Evolutionary conservation across 2,888 invertebrate species (phyloP), one percentile per base, ranked within the genome.

Genomic region (Zhengitettix transpicula): DNA sequence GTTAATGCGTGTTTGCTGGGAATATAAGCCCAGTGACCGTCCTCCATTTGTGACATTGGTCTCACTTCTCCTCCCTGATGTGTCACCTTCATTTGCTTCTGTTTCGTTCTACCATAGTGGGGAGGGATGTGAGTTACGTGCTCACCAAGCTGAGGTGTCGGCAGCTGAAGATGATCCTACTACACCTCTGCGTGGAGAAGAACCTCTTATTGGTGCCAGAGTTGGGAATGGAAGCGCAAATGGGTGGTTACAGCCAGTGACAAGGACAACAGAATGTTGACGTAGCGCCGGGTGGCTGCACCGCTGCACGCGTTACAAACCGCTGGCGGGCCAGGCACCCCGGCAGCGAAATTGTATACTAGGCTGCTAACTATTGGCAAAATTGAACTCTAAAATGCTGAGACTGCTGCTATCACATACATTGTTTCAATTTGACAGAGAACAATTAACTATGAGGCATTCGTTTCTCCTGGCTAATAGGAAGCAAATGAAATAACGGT

Each of bases 1-100:
- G 65, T 76, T 98, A 65, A 99, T 99, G 98, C 80, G 84, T 66
- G 79, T 81, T 64, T 97, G 96, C 73, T 99, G 98, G 98, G 81
- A 85, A 68, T 89, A 89, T 73, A 83, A 88, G 66, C 83, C 90
- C 0, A 75, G 78, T 44, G 77, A 80, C 58, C 79, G 98, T 61
- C 97, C 97, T 40, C 79, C 85, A 60, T 99, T 99, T 77, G 78
- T 90, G 67, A 84, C 84, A 64, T 82, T 92, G 17, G 87, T 90
- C 66, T 82, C 84, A 8, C 79, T 82, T 70, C 75, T 96, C 62
- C 77, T 87, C 65, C 78, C 83, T 55, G 78, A 81, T 67, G 78
- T 88, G 64, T 79, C 80, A 65, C 67, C 75, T 75, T 63, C 77
- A 75, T 76, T 89, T 80, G 67, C 71, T 58, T 71, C 76, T 65